phyloP scores from a whole-genome alignment of 2,797 vertebrate genomes.

The Brotula barbata region DNA sequence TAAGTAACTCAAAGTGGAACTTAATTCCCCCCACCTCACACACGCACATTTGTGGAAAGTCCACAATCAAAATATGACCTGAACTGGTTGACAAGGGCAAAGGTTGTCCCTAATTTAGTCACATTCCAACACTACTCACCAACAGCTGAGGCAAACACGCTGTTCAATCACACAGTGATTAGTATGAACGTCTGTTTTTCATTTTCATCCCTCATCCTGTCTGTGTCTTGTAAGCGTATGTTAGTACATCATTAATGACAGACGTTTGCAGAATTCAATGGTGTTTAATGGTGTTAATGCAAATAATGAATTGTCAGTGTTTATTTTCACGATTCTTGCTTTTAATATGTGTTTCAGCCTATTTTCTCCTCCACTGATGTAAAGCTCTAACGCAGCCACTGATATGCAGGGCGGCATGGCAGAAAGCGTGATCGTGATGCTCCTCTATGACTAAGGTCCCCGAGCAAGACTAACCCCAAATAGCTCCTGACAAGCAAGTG shows the following conservation, averaged over 20 bases:
- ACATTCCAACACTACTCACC: conserved; percentile 13
- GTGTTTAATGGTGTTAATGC: no score
- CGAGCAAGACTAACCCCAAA: no score
- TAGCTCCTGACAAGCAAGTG: no score
- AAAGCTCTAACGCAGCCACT: no score
- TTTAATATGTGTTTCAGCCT: background rate
- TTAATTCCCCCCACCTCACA: conserved; percentile 5
- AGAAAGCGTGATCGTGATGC: no score
- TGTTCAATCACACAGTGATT: conserved; percentile 1
- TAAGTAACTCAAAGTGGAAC: conserved; percentile 31
- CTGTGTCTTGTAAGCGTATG: background rate
- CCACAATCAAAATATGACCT: background rate
- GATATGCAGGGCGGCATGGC: no score
- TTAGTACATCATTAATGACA: background rate
- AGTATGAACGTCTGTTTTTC: background rate
- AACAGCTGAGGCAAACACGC: conserved; percentile 22
- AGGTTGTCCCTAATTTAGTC: conserved; percentile 30
- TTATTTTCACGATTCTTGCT: background rate
- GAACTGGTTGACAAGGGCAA: conserved; percentile 18
- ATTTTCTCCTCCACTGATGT: background rate
- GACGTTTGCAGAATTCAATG: background rate
- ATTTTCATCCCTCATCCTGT: background rate
- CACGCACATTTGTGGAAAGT: conserved; percentile 22
- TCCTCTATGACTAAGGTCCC: no score
- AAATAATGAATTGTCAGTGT: background rate